These are phyloP conservation scores for Cyrtonyx montezumae DNA, from an alignment of 2,113 vertebrate species.

Conservation along the genomic window DNA sequence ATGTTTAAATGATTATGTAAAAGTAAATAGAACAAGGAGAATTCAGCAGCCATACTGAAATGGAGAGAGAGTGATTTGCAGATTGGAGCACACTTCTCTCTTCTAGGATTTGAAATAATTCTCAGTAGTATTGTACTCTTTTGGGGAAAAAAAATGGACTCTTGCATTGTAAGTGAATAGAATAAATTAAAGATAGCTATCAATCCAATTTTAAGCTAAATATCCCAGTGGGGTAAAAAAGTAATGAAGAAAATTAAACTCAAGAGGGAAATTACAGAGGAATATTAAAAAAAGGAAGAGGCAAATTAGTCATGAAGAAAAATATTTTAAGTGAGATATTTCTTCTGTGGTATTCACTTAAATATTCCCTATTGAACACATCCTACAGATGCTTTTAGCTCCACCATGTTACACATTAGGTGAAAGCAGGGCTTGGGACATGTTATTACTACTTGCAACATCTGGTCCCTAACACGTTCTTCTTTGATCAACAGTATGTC, in stretches of 20 bases:
- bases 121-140: not conserved
- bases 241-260: slow-evolving; percentile 33
- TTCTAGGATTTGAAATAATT: slow-evolving; percentile 22
- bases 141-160: not conserved
- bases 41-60: not conserved
- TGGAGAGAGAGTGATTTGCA: not conserved
- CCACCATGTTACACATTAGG: slow-evolving; percentile 13
- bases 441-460: slow-evolving; percentile 47
- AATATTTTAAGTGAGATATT: not conserved
- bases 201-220: slow-evolving; percentile 44
- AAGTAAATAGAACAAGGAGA: not conserved
- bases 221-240: slow-evolving; percentile 32
- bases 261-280: slow-evolving; percentile 17
- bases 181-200: slow-evolving; percentile 39
- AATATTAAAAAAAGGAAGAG: slow-evolving; percentile 17
- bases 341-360: not conserved
- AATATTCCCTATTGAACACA: slow-evolving; percentile 36
- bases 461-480: slow-evolving; percentile 52
- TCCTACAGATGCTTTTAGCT: slow-evolving; percentile 26
- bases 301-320: slow-evolving; percentile 35
- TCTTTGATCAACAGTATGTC: slow-evolving; percentile 48
- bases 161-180: slow-evolving; percentile 5
- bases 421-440: slow-evolving; percentile 37
- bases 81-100: not conserved
- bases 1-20: not conserved